Percentiles rank a stretch among this genome's conserved stretches.
phyloP scores from a whole-genome alignment of 2,797 vertebrate species.

The Acridotheres tristis region DNA sequence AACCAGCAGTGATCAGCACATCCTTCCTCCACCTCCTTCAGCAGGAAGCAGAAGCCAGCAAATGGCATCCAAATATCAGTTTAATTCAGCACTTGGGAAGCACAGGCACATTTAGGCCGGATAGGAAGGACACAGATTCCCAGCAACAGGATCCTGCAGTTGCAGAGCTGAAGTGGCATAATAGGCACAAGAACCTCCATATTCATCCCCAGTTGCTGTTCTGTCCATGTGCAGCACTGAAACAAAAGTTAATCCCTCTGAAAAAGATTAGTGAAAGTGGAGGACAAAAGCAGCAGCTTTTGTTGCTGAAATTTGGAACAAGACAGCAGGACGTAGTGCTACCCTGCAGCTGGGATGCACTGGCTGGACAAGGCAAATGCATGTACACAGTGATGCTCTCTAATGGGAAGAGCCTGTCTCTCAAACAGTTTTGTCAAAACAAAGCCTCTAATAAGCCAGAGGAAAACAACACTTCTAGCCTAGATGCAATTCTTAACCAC shows the following conservation, averaged over 20 bases:
- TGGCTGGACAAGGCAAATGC: neutral
- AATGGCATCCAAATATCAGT: neutral
- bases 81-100: neutral
- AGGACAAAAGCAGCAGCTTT: neutral
- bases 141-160: neutral
- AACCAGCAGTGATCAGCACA: neutral
- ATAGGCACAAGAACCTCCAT: neutral
- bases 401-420: neutral
- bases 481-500: neutral
- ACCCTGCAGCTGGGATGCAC: neutral
- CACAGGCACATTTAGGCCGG: neutral
- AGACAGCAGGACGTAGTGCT: neutral
- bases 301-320: neutral
- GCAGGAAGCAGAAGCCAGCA: neutral
- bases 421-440: neutral
- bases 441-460: neutral
- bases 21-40: neutral
- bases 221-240: neutral
- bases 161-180: neutral
- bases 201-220: neutral
- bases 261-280: neutral
- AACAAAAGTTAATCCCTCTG: neutral
- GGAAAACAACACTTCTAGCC: neutral
- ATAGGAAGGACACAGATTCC: neutral
- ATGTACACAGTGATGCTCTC: fast-evolving